These are phyloP conservation scores for Sylvia borin DNA, from an alignment of 2,797 vertebrate genomes.

Conservation along the genomic window DNA sequence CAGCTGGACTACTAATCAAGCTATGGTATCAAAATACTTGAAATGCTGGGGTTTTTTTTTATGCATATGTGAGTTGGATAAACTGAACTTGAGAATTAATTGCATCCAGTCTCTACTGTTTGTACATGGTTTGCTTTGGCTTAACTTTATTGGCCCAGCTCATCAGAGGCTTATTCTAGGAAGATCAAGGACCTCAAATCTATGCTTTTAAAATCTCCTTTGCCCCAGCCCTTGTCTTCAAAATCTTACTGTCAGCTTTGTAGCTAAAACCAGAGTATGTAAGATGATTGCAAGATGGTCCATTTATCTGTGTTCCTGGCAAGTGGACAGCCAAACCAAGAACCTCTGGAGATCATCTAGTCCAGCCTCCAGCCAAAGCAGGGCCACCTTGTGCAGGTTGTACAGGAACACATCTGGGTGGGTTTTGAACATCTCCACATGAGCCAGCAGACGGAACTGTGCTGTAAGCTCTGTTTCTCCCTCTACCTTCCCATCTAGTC, in stretches of 20 bases:
- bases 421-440: fast-evolving
- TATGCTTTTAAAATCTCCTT: constrained; percentile 51
- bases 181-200: constrained; percentile 45
- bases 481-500: not conserved
- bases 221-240: constrained; percentile 2
- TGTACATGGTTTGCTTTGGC: not conserved
- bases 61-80: not conserved
- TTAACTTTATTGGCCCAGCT: constrained; percentile 21
- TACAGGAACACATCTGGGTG: not conserved
- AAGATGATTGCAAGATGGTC: not conserved
- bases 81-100: constrained; percentile 3
- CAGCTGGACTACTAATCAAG: constrained; percentile 14
- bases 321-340: not conserved
- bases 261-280: not conserved
- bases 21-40: not conserved
- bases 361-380: not conserved
- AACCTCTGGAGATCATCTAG: not conserved
- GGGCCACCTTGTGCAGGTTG: not conserved
- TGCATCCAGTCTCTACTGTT: not conserved
- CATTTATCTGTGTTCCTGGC: not conserved
- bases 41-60: not conserved
- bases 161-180: constrained; percentile 45
- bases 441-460: not conserved
- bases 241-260: constrained; percentile 16
- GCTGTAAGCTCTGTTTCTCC: not conserved